Percentiles rank a stretch among this genome's conserved stretches.
Evolutionary conservation across 2,113 vertebrate species (phyloP).

Genomic region (Acanthisitta chloris): DNA sequence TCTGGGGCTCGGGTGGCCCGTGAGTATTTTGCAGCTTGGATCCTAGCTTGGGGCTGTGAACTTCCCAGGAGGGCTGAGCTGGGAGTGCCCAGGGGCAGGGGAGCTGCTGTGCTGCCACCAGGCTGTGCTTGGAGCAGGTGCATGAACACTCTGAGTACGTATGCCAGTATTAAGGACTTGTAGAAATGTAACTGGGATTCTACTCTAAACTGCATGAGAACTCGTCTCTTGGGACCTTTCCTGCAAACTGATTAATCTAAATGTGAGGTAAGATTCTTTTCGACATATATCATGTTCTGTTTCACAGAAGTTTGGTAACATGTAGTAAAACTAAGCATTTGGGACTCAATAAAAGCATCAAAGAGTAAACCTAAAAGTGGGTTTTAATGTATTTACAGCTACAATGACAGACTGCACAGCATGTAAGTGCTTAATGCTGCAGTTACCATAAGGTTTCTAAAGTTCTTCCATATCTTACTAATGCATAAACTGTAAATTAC

Average conservation of each 20-base stretch:
- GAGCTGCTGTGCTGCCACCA: conserved; percentile 16
- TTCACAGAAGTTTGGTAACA: conserved; percentile 38
- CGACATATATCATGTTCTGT: conserved; percentile 3
- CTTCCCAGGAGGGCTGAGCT: background rate
- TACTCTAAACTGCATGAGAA: background rate
- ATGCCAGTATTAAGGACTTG: conserved; percentile 51
- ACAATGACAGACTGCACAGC: conserved; percentile 50
- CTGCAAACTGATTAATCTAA: conserved; percentile 47
- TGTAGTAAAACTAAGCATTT: conserved; percentile 1
- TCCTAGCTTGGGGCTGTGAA: background rate
- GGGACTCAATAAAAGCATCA: background rate
- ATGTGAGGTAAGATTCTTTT: background rate
- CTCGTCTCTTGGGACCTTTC: background rate
- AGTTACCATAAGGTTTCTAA: conserved; percentile 51
- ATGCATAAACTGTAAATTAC: conserved; percentile 40
- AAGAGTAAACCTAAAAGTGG: background rate
- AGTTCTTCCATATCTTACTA: conserved; percentile 54
- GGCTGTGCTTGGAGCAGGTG: background rate
- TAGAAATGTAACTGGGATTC: background rate
- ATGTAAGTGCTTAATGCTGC: conserved; percentile 42
- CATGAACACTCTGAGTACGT: background rate
- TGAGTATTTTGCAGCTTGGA: background rate
- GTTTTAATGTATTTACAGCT: conserved; percentile 18
- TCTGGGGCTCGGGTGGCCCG: background rate
- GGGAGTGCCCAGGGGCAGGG: background rate